Evolutionary conservation across 2,797 vertebrate genomes (phyloP).

Genomic region (Acanthiza pusilla): DNA sequence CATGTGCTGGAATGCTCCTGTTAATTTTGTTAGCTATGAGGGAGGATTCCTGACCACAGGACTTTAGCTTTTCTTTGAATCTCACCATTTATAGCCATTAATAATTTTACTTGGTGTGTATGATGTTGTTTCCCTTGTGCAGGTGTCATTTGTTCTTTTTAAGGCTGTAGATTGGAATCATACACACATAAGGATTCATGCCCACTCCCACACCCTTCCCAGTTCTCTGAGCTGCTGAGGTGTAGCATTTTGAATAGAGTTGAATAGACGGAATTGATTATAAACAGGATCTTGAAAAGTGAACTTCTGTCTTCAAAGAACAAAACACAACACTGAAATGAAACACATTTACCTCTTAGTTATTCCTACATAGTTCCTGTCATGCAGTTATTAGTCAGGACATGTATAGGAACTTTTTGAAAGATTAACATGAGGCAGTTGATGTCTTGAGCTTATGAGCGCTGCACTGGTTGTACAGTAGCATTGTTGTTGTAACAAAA

Average conservation of each 20-base stretch:
- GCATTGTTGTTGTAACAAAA: neutral
- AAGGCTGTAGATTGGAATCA: neutral
- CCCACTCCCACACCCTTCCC: conserved; percentile 1
- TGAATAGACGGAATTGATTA: conserved; percentile 36
- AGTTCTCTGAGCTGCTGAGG: neutral
- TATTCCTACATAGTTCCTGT: conserved; percentile 48
- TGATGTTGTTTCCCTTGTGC: neutral
- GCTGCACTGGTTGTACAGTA: neutral
- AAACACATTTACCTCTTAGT: conserved; percentile 41
- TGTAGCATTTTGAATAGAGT: conserved; percentile 26
- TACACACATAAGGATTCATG: neutral
- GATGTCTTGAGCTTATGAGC: neutral
- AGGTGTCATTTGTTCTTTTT: conserved; percentile 11
- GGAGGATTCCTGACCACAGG: neutral
- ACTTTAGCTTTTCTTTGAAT: neutral
- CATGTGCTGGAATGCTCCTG: neutral
- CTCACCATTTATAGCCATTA: neutral
- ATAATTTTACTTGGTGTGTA: neutral
- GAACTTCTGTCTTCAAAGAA: conserved; percentile 43
- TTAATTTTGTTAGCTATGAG: neutral
- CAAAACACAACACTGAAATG: conserved; percentile 41
- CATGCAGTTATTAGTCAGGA: conserved; percentile 28
- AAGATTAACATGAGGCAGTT: neutral
- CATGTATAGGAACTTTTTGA: neutral
- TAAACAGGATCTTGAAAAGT: conserved; percentile 47